Percentiles rank a stretch among this genome's conserved stretches.
phyloP scores from a whole-genome alignment of 2,888 invertebrate genomes.

The Euzophera pinguis region DNA sequence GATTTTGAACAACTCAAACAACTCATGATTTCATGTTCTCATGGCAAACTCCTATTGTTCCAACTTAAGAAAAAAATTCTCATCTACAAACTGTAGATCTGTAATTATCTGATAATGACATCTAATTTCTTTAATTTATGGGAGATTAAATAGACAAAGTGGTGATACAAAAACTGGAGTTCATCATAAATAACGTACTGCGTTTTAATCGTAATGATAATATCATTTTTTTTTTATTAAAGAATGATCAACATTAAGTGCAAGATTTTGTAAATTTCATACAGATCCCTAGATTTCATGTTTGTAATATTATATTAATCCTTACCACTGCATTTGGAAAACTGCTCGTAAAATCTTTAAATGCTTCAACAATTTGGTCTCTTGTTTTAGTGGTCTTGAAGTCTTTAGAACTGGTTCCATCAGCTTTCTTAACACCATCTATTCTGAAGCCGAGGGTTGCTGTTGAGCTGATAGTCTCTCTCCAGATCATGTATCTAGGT shows the following conservation, averaged over 20 bases:
- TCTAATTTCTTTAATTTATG: slow-evolving; percentile 1
- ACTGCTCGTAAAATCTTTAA: slow-evolving; percentile 89
- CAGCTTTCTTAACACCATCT: slow-evolving; percentile 94
- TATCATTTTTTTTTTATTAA: too few relatives aligned
- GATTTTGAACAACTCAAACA: neutral
- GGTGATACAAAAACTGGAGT: neutral
- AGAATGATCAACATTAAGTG: neutral
- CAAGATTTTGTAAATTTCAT: too few relatives aligned
- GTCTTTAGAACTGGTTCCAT: slow-evolving; percentile 95
- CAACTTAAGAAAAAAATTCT: neutral
- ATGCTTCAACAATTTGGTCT: slow-evolving; percentile 89
- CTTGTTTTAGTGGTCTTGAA: slow-evolving; percentile 95
- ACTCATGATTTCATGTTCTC: neutral
- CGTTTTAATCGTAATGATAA: neutral
- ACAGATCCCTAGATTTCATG: too few relatives aligned
- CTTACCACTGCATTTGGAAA: slow-evolving; percentile 90
- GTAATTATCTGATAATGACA: neutral
- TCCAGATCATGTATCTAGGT: slow-evolving; percentile 96
- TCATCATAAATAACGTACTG: neutral
- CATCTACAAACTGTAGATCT: neutral
- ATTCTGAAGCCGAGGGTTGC: slow-evolving; percentile 97
- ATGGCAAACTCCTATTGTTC: slow-evolving; percentile 5
- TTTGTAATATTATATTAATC: slow-evolving; percentile 27
- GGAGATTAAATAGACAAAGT: neutral
- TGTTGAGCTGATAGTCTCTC: slow-evolving; percentile 98